A percentile compares a stretch with the other conserved stretches of the same genome.
phyloP scores from a whole-genome alignment of 2,113 vertebrate genomes.

The Parotia lawesii region DNA sequence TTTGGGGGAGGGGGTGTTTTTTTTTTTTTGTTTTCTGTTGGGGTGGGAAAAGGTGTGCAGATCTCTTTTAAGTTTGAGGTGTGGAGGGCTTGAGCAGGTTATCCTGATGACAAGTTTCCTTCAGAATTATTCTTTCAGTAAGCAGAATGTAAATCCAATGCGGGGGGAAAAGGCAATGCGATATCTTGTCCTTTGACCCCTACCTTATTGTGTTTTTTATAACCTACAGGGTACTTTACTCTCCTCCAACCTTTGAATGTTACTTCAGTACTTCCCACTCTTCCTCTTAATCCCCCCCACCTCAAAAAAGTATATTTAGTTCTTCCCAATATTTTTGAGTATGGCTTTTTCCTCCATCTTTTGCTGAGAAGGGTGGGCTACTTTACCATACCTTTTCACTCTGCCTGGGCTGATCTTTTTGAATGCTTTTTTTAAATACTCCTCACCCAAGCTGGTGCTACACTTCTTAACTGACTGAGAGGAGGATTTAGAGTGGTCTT shows the following conservation, averaged over 20 bases:
- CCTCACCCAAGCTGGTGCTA: conserved; percentile 56
- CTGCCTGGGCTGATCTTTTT: conserved; percentile 49
- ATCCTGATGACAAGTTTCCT: conserved; percentile 54
- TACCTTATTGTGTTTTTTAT: conserved; percentile 49
- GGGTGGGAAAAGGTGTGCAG: conserved; percentile 47
- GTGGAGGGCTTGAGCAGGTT: conserved; percentile 61
- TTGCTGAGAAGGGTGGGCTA: conserved; percentile 7
- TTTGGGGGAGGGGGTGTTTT: background rate
- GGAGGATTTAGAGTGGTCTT: conserved; percentile 45
- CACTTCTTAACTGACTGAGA: conserved; percentile 49
- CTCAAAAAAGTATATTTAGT: conserved; percentile 42
- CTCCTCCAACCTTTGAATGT: conserved; percentile 56
- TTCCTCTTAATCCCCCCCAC: background rate
- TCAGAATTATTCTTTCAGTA: conserved; percentile 57
- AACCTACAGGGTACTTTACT: conserved; percentile 68
- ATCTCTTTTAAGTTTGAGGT: conserved; percentile 59
- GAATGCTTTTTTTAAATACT: conserved; percentile 42
- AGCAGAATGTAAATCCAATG: conserved; percentile 71
- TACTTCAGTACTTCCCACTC: conserved; percentile 38
- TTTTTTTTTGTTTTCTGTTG: background rate
- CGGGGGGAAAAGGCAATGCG: conserved; percentile 54
- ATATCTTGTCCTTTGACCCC: conserved; percentile 69
- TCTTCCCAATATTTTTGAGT: conserved; percentile 48
- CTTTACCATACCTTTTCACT: conserved; percentile 26
- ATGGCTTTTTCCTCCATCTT: conserved; percentile 35